Evolutionary conservation across 2,888 invertebrate species (phyloP).

Genomic region (Tenthredo distinguenda): DNA sequence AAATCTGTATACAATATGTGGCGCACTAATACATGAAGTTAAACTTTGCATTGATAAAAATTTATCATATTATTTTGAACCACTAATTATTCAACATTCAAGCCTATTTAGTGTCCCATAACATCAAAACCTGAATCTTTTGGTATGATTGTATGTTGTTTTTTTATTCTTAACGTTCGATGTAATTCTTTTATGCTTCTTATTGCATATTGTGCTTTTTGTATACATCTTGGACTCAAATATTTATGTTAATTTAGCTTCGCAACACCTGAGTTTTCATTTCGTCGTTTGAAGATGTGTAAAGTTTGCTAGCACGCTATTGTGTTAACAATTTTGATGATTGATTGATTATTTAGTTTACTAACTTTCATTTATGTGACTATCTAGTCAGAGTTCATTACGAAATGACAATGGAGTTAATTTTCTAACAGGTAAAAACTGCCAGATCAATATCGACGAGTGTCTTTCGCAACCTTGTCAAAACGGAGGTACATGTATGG

Average conservation of each 20-base stretch:
- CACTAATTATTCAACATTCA: background rate
- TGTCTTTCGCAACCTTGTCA: conserved; percentile 80
- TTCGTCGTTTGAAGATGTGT: background rate
- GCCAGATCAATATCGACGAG: conserved; percentile 80
- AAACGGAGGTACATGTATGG: conserved; percentile 80
- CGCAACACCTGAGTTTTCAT: background rate
- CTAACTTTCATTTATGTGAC: background rate
- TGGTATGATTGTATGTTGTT: background rate
- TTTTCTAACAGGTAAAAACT: conserved; percentile 78
- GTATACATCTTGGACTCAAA: background rate
- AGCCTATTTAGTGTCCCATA: background rate
- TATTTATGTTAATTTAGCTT: background rate
- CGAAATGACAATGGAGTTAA: background rate
- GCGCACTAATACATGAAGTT: background rate
- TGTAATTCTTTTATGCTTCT: conserved; percentile 9
- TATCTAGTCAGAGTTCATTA: background rate
- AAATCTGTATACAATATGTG: background rate
- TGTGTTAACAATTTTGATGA: background rate
- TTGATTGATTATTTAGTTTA: background rate
- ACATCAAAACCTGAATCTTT: background rate
- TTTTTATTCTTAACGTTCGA: background rate
- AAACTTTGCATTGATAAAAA: background rate
- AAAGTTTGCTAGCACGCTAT: background rate
- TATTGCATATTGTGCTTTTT: background rate
- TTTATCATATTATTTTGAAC: background rate